phyloP scores from a whole-genome alignment of 2,113 vertebrate genomes.

The Amazona vittata region DNA sequence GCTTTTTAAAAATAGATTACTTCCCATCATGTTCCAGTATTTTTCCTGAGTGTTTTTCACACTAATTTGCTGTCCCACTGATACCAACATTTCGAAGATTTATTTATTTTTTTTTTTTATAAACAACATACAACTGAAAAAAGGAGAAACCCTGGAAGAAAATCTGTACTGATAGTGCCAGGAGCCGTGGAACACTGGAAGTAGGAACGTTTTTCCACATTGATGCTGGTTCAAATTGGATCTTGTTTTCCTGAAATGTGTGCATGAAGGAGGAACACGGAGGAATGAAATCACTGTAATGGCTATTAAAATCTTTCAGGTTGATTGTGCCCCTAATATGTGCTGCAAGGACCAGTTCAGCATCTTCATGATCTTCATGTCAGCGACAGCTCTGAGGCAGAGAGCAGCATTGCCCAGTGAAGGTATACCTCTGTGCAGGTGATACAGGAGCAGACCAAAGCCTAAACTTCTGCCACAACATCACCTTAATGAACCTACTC shows the following conservation, averaged over 20 bases:
- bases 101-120: neutral
- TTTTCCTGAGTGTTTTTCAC: neutral
- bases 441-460: neutral
- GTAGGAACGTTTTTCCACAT: neutral
- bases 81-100: neutral
- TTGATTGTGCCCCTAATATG: accelerated
- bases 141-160: neutral
- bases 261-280: neutral
- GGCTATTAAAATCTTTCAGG: neutral
- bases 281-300: neutral
- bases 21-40: neutral
- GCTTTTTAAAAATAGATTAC: constrained; percentile 36
- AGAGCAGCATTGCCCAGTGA: accelerated
- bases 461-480: neutral
- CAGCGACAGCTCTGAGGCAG: neutral
- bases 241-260: neutral
- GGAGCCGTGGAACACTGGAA: neutral
- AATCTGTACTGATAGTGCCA: neutral
- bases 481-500: neutral
- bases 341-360: neutral
- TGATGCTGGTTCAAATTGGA: neutral
- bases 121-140: neutral
- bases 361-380: accelerated
- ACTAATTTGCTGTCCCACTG: constrained; percentile 3
- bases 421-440: neutral